Base-by-base conservation (phyloP, 2,797 vertebrate species). In the Myoxocephalus aenaeus region DNA sequence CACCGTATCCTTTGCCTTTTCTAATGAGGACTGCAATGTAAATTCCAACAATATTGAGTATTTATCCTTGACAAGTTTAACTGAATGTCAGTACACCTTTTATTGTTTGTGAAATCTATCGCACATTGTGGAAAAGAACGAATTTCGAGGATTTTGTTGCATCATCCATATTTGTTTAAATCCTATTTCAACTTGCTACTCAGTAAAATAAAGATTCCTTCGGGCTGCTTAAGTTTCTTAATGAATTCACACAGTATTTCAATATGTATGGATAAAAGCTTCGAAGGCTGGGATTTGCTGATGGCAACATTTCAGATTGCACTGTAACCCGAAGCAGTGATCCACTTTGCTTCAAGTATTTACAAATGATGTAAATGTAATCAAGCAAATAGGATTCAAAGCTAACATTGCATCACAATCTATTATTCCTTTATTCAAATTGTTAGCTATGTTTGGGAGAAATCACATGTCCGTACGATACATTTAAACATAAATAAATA, bases 191-290 rank as follows among this genome's bases (percentile, higher is more conserved):
- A 66, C 22, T 48, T 32, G 34, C 51, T 62, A 29, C 50, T 81
- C 61, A 79, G 64, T 73, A 79, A 81, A 87, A 83, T 59, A 77
- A 83, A 86, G 64, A 77, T 54, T 63, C 53, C 82, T 66, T 10
- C 7, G 62, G 40, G 63, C 69, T 17, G 20, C 54, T 88, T 71
- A 58, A 36, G 18, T 63, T 80, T 86, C 57, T 71, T 76, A 81
- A 83, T 82, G 27, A 80, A 88, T 84, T 83, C 70, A 67, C 54
- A 70, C 67, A 73, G 46, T 70, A 62, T 80, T 84, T 83, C 69
- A 80, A 70, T 80, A 70, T 40, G 73, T 80, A 62, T 4, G 8
- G 48, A 77, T 79, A 71, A 79, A 90, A 44, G 68, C 57, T 79
- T 46, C 1, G 2, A 61, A 68, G 38, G 50, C 61, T 75, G 69